A percentile compares a stretch with the other conserved stretches of the same genome.
Conservation (phyloP, 2,113 vertebrate genomes). For the Tichodroma muraria region DNA sequence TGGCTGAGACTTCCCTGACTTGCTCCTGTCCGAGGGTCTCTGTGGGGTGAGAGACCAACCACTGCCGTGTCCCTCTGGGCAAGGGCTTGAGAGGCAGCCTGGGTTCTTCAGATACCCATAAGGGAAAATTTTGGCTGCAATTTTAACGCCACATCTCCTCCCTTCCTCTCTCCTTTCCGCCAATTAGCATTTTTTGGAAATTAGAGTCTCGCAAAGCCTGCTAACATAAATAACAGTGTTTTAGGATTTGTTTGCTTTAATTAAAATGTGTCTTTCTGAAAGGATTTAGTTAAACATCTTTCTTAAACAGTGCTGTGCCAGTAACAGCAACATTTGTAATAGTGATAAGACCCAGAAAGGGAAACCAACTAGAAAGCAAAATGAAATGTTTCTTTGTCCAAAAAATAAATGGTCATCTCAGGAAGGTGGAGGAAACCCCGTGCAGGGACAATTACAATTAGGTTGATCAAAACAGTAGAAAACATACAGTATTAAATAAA, state of each 20-base stretch:
- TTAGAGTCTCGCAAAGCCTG: background rate
- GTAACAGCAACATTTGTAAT: slow-evolving; percentile 28
- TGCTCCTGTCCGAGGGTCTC: rapidly evolving
- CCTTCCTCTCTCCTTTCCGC: slow-evolving; percentile 16
- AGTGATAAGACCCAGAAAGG: slow-evolving; percentile 26
- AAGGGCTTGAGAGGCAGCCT: background rate
- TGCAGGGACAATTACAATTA: background rate
- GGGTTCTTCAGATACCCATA: background rate
- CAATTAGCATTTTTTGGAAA: slow-evolving; percentile 25
- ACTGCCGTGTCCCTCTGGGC: rapidly evolving
- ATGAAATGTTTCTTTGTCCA: slow-evolving; percentile 1
- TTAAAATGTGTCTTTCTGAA: slow-evolving; percentile 27
- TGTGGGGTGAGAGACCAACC: rapidly evolving
- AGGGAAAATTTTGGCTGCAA: background rate
- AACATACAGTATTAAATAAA: background rate
- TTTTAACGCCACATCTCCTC: background rate
- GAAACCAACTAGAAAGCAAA: slow-evolving; percentile 8
- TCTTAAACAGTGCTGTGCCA: slow-evolving; percentile 21
- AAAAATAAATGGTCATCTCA: background rate
- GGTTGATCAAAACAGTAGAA: background rate
- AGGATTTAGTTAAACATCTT: slow-evolving; percentile 42
- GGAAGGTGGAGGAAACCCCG: background rate
- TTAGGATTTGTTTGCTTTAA: slow-evolving; percentile 51
- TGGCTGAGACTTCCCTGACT: background rate
- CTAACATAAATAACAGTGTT: slow-evolving; percentile 1